Base-by-base conservation (phyloP, 2,113 vertebrate species). In the Tonatia bakeri region DNA sequence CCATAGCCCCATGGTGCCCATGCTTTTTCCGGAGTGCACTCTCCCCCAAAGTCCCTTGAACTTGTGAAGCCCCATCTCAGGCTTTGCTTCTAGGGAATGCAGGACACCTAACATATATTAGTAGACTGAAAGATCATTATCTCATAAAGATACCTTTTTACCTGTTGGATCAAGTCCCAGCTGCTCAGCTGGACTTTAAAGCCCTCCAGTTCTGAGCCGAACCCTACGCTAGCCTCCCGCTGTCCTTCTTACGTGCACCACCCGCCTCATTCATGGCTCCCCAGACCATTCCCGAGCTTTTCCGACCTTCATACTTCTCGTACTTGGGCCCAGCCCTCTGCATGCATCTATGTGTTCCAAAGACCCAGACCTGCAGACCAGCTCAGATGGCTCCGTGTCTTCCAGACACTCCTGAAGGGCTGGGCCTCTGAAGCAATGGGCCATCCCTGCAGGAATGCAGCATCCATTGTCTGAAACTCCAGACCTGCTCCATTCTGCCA, bases 381-480 rank as follows among this genome's bases (percentile, higher is more conserved):
- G 64, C 20, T 65, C 16, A 0, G 24, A 12, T 6, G 28, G 14
- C 20, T 31, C 45, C 0, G 0, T 28, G 43, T 19, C 80, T 16
- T 77, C 36, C 54, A n/a, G 52, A 40, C 20, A 20, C 17, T 36
- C 40, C 65, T 9, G 19, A 7, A 15, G n/a, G 47, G 26, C 24
- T 86, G 3, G 2, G 43, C 24, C 36, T 80, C 40, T 80, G 59
- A 79, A 80, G 45, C 40, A 20, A 1, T 4, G n/a, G 43, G 64
- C 14, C 5, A 0, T 22, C 36, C 28, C 45, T 38, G 33, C 54
- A 43, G 45, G 4, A 6, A 11, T 11, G 3, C 10, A n/a, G 67
- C 3, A 16, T 3, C 19, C 31, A 4, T n/a, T 10, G 9, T 36
- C 10, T 67, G 87, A 84, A 43, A 26, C 36, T 22, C 0, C 0